Percentiles rank a stretch among this genome's conserved stretches.
Evolutionary conservation across 1,140 invertebrate species (phyloP).

Genomic region (Eupristina koningsbergeri): DNA sequence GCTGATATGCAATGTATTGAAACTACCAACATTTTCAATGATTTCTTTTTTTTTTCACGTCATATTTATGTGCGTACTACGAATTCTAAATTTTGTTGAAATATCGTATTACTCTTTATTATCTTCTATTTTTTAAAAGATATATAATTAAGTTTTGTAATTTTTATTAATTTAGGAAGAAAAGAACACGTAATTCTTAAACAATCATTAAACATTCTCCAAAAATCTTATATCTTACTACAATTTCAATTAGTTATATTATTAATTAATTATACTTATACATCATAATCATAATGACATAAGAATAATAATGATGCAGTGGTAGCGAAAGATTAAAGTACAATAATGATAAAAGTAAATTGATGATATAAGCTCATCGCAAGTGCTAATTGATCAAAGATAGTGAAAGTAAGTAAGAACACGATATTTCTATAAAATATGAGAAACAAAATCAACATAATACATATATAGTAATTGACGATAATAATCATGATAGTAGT

Average conservation of each 20-base stretch:
- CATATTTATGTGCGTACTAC: constrained; percentile 18
- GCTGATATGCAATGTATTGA: constrained; percentile 7
- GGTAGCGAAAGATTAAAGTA: too few relatives aligned
- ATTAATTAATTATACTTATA: too few relatives aligned
- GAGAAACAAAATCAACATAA: constrained; percentile 26
- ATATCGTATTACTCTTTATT: neutral
- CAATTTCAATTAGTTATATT: too few relatives aligned
- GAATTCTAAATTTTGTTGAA: neutral
- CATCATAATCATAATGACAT: too few relatives aligned
- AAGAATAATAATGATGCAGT: too few relatives aligned
- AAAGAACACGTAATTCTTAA: neutral
- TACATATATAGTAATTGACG: neutral
- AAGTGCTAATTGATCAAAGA: too few relatives aligned
- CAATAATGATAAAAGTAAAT: too few relatives aligned
- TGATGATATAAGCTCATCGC: too few relatives aligned
- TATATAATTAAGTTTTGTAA: constrained; percentile 4
- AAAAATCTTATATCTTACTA: neutral
- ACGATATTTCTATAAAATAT: neutral
- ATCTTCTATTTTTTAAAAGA: constrained; percentile 11
- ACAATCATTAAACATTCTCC: neutral
- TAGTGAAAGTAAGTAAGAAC: neutral
- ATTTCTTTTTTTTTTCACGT: neutral
- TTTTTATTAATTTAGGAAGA: neutral
- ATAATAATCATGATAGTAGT: too few relatives aligned
- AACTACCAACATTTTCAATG: neutral